These are phyloP conservation scores for Drosophila formosana DNA, from an alignment of 2,888 invertebrate species.

Conservation along the genomic window DNA sequence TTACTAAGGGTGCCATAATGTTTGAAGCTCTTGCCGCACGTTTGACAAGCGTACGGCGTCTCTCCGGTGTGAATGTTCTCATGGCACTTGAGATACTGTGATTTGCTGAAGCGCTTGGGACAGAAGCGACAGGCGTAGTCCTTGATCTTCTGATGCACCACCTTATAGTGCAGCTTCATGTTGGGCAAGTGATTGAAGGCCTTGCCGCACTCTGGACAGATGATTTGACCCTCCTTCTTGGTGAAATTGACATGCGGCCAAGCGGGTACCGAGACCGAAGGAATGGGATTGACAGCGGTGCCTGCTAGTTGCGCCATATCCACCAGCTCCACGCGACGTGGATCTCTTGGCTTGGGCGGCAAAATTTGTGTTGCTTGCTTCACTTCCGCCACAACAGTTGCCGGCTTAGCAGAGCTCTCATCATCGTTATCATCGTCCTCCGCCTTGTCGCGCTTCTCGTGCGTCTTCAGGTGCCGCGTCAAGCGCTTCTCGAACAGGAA, in stretches of 20 bases:
- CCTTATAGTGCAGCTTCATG: slow-evolving; percentile 81
- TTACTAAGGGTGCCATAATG: slow-evolving; percentile 81
- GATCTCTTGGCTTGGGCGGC: slow-evolving; percentile 66
- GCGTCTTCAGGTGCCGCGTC: slow-evolving; percentile 80
- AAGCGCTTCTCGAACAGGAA: slow-evolving; percentile 81
- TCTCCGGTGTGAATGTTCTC: slow-evolving; percentile 84
- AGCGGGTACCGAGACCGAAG: slow-evolving; percentile 80
- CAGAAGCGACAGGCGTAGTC: slow-evolving; percentile 82
- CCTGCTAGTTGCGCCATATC: slow-evolving; percentile 82
- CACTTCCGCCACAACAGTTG: neutral
- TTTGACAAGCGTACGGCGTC: slow-evolving; percentile 80
- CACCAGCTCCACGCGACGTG: slow-evolving; percentile 76
- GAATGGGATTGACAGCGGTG: slow-evolving; percentile 80
- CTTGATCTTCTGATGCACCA: slow-evolving; percentile 83
- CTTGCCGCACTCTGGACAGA: slow-evolving; percentile 82
- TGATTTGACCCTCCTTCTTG: slow-evolving; percentile 82
- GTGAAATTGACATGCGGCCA: slow-evolving; percentile 83
- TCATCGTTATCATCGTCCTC: neutral
- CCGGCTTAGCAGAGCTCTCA: slow-evolving; percentile 23
- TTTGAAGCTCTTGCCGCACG: slow-evolving; percentile 81
- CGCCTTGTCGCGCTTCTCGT: slow-evolving; percentile 76
- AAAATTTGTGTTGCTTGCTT: neutral
- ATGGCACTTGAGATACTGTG: slow-evolving; percentile 83
- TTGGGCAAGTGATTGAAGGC: slow-evolving; percentile 83
- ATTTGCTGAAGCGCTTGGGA: slow-evolving; percentile 83